Evolutionary conservation across 2,888 invertebrate species (phyloP), one percentile per base, ranked within the genome.

Genomic region (Idaea aversata): DNA sequence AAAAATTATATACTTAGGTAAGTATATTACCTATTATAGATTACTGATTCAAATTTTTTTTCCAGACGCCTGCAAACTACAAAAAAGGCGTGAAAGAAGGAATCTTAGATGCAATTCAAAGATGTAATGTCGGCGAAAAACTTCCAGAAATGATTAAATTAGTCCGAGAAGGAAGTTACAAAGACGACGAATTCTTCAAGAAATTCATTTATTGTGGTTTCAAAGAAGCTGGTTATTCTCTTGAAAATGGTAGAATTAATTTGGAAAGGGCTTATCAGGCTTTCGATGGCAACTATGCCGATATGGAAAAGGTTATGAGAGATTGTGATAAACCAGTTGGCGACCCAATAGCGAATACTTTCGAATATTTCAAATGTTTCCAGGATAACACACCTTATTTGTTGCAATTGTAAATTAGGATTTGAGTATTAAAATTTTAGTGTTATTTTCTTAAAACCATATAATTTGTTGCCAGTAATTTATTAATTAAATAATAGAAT

Each of bases 131-230:
- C 3, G n/a, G 25, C 16, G 16, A 35, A 15, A 57, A 47, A 63
- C 16, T 35, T 66, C 34, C n/a, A 66, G 1, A 73, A 76, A 5
- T 62, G 69, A 0, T 7, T 76, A 5, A 61, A 13, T 67, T 74
- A 58, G 77, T 86, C 1, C 74, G 83, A 16, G 72, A 77, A 58
- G 88, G 87, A 5, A 72, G 78, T 3, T 80, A 85, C 25, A 47
- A 15, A 58, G 70, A 75, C 69, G 82, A 88, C 6, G 83, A 82
- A 58, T 76, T 83, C 6, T 72, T 87, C 4, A 85, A 83, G 71
- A 81, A 85, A n/a, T 86, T 84, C 58, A 65, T 85, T 3, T 77
- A 83, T 57, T 91, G 92, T 70, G 75, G 86, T 64, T 79, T 84
- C 67, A 78, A 78, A 63, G 82, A 81, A 62, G 66, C 84, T n/a